Base-by-base conservation (phyloP, 2,888 invertebrate genomes). In the Labia minor region DNA sequence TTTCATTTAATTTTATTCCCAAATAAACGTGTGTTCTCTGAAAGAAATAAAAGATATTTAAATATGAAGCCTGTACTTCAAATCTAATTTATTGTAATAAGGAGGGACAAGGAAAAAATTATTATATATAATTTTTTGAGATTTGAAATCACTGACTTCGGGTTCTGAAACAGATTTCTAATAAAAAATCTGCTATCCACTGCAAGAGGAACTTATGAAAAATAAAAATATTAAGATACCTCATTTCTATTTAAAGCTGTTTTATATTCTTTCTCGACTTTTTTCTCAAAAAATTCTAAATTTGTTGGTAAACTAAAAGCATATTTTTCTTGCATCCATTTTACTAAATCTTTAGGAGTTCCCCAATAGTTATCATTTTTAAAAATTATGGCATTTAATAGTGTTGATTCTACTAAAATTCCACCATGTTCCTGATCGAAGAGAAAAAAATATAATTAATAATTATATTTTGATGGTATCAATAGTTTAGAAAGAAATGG, bases 1-100 rank as follows among this genome's bases (percentile, higher is more conserved):
- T 71, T 16, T 73, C 74, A 71, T 82, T 74, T 65, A 83, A 78
- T 1, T 80, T 75, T 70, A 85, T 77, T 63, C 82, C 81, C 72
- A 85, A 77, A 72, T 81, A 85, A 1, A 79, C 82, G 72, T 78
- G 80, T 37, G 81, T 80, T 72, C 83, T 80, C 85, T 85, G 77
- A 71, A 83, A 83, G 68, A 67, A 68, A 66, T 62, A 66, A 62
- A 64, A 63, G 62, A 33, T 33, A 8, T 6, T 33, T 8, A 33
- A 33, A 33, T 8, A 33, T n/a, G n/a, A n/a, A n/a, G n/a, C n/a
- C n/a, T n/a, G n/a, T n/a, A n/a, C n/a, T n/a, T n/a, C n/a, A n/a
- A n/a, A n/a, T n/a, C n/a, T n/a, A n/a, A n/a, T n/a, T n/a, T n/a
- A n/a, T n/a, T n/a, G n/a, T n/a, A n/a, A n/a, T n/a, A n/a, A n/a